A percentile compares a stretch with the other conserved stretches of the same genome.
Evolutionary conservation across 2,113 vertebrate species (phyloP).

Genomic region (Leucosticte australis): DNA sequence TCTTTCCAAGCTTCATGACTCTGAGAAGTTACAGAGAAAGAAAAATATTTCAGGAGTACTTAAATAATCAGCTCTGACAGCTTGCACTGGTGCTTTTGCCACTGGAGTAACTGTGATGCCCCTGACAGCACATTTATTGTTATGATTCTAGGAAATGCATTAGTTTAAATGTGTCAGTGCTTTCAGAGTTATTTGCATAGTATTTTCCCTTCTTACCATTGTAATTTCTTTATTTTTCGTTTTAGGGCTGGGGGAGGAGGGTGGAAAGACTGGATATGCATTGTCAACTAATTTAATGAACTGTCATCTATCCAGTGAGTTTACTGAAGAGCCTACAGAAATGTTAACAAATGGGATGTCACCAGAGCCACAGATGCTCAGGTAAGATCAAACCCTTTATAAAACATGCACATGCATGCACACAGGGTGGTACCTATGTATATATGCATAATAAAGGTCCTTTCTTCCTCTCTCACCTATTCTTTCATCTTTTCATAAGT

Average conservation of each 20-base stretch:
- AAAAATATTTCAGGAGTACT: neutral
- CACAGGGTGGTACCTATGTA: neutral
- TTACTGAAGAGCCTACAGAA: slow-evolving; percentile 9
- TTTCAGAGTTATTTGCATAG: slow-evolving; percentile 33
- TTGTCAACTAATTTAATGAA: slow-evolving; percentile 56
- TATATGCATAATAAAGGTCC: neutral
- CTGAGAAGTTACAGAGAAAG: slow-evolving; percentile 1
- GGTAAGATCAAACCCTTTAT: slow-evolving; percentile 37
- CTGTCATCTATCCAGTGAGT: slow-evolving; percentile 23
- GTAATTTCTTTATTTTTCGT: slow-evolving; percentile 40
- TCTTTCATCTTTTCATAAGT: neutral
- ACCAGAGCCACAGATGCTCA: neutral
- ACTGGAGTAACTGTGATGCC: neutral
- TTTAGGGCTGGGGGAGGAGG: slow-evolving; percentile 9
- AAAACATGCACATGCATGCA: neutral
- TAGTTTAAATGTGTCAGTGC: slow-evolving; percentile 8
- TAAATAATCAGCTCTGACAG: neutral
- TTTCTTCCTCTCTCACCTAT: neutral
- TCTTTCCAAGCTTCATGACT: neutral
- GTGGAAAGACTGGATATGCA: neutral
- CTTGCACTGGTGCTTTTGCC: neutral
- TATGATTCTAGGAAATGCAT: neutral
- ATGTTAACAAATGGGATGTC: slow-evolving; percentile 32
- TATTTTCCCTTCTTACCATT: neutral
- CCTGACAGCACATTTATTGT: slow-evolving; percentile 11